phyloP scores from a whole-genome alignment of 2,113 vertebrate genomes.

The Rhinolophus ferrumequinum region DNA sequence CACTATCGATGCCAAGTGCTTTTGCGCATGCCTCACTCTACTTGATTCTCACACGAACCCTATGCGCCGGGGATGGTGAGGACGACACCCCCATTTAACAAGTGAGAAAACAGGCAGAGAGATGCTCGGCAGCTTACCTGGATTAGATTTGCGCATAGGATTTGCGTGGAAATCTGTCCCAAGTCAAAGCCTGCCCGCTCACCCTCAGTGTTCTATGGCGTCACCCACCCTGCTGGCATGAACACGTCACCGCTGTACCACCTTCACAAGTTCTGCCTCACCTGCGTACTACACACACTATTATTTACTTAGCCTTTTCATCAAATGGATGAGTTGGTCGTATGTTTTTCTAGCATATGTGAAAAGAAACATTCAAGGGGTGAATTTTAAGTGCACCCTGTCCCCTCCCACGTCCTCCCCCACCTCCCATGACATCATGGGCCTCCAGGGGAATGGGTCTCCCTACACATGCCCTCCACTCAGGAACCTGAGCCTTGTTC shows the following conservation, averaged over 20 bases:
- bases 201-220: rapidly evolving
- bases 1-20: rapidly evolving
- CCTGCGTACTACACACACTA: not conserved
- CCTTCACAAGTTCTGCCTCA: not conserved
- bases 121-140: not conserved
- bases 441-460: not conserved
- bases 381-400: not conserved
- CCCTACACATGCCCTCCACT: not conserved
- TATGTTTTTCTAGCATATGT: not conserved
- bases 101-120: not conserved
- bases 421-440: rapidly evolving
- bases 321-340: not conserved
- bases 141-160: not conserved
- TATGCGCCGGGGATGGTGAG: not conserved
- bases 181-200: not conserved
- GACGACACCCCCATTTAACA: not conserved
- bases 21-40: rapidly evolving
- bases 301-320: not conserved
- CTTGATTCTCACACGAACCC: not conserved
- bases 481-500: not conserved
- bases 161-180: not conserved
- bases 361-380: not conserved
- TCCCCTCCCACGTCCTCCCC: not conserved
- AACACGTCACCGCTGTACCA: rapidly evolving
- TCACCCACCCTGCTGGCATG: rapidly evolving